Base-by-base conservation (phyloP, 2,113 vertebrate species). In the Trogon melanurus region DNA sequence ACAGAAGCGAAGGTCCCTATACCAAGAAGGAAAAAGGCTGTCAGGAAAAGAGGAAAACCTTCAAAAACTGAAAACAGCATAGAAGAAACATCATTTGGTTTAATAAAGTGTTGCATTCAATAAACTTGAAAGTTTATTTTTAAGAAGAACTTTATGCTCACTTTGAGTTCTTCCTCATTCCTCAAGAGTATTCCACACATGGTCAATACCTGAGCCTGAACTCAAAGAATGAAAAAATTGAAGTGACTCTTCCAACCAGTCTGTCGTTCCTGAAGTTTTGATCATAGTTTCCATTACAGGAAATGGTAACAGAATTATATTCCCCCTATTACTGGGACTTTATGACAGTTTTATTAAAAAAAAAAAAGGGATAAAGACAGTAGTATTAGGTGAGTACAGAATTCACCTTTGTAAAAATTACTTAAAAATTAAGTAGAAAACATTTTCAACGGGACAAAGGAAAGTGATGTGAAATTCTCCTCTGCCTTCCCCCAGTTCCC, bases 71-170 rank as follows among this genome's bases (percentile, higher is more conserved):
- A 76, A 60, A 78, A 60, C 11, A 44, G 44, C 27, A 51, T 79
- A 87, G 85, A 89, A 85, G 53, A 89, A 91, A 44, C 23, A 95
- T 72, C 84, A 79, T 7, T 34, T 75, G 72, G 54, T 83, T 82
- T 89, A 79, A 85, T 69, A 57, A 86, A 90, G 16, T 13, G 34
- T 4, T 67, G 30, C 38, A 60, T 84, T 82, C 53, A 65, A 60
- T 13, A 62, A 10, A 23, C 69, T 65, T 79, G 13, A 69, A 91
- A 89, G 48, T 75, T 94, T 58, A 71, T 80, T 91, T 88, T 86
- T 65, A 87, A 92, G 70, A 36, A 72, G 58, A 51, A 89, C 13
- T 79, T 87, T 18, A 50, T 47, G 19, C 14, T 82, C n/a, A 62
- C 50, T 71, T 75, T 13, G 57, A 79, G 25, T 30, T 87, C 69